Evolutionary conservation across 1,140 invertebrate genomes (phyloP).

Genomic region (Lasioglossum albipes): DNA sequence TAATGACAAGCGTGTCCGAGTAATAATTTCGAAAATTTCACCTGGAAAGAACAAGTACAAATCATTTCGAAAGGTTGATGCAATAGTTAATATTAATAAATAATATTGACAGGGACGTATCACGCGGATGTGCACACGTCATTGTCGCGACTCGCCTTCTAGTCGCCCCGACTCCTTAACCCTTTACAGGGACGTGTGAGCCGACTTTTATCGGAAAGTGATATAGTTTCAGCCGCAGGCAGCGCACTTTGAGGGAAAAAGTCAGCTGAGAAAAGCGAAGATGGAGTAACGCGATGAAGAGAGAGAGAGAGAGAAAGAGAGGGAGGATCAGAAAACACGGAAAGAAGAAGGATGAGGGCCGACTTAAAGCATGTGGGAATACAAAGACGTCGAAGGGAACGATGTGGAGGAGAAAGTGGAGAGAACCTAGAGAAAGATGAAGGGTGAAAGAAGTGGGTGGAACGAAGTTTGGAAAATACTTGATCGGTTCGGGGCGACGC

Average conservation of each 20-base stretch:
- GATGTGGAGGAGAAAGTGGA: neutral
- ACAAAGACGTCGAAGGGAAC: neutral
- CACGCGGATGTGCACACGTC: no score
- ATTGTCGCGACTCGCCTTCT: neutral
- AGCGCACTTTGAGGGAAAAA: slow-evolving; percentile 45
- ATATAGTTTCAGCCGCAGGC: slow-evolving; percentile 55
- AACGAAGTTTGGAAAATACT: slow-evolving; percentile 46
- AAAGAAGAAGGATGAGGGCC: neutral
- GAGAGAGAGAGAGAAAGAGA: neutral
- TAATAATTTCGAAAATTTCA: no score
- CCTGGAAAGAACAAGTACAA: no score
- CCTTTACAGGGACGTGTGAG: slow-evolving; percentile 33
- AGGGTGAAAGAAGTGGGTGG: neutral
- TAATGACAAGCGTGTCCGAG: no score
- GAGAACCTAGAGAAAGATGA: slow-evolving; percentile 3
- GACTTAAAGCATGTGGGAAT: slow-evolving; percentile 28
- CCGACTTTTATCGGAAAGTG: slow-evolving; percentile 66
- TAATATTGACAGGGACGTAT: no score
- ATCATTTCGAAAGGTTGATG: no score
- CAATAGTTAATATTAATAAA: no score
- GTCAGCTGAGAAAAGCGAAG: neutral
- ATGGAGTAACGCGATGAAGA: neutral
- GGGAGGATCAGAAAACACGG: neutral
- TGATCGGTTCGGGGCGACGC: slow-evolving; percentile 34
- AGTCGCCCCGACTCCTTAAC: slow-evolving; percentile 25